Conservation (phyloP, 2,113 vertebrate species). For the Andinoacara biseriatus region DNA sequence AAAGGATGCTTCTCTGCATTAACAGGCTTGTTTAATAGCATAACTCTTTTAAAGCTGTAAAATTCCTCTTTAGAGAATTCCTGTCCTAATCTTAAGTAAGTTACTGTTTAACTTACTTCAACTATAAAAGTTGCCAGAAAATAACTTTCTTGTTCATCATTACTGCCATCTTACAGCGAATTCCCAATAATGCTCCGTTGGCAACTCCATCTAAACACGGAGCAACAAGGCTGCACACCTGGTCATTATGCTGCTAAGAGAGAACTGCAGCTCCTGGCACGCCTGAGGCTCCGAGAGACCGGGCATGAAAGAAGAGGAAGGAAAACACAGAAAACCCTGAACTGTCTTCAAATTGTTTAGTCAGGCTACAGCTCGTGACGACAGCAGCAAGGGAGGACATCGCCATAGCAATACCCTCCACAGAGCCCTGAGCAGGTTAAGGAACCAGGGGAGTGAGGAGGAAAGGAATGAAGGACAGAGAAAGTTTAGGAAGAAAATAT, state of each 20-base stretch:
- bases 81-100: too few relatives aligned
- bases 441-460: not conserved
- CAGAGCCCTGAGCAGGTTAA: constrained; percentile 53
- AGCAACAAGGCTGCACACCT: not conserved
- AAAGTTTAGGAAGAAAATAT: not conserved
- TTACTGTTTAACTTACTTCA: not conserved
- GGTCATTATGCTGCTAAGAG: not conserved
- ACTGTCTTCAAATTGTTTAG: constrained; percentile 14
- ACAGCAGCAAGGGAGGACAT: constrained; percentile 53
- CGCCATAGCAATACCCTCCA: constrained; percentile 71
- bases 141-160: too few relatives aligned
- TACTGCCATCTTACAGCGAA: not conserved
- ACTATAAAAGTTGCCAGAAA: not conserved
- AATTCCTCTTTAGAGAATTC: too few relatives aligned
- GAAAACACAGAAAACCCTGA: not conserved
- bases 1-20: too few relatives aligned
- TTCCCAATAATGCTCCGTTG: not conserved
- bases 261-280: constrained; percentile 55
- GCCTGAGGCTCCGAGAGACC: constrained; percentile 24
- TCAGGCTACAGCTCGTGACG: constrained; percentile 46
- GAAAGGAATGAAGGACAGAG: not conserved
- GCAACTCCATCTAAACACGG: not conserved
- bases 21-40: too few relatives aligned
- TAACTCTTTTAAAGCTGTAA: too few relatives aligned
- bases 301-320: not conserved